Evolutionary conservation across 2,797 vertebrate species (phyloP), one percentile per base, ranked within the genome.

Genomic region (Atherinosoma microstoma): DNA sequence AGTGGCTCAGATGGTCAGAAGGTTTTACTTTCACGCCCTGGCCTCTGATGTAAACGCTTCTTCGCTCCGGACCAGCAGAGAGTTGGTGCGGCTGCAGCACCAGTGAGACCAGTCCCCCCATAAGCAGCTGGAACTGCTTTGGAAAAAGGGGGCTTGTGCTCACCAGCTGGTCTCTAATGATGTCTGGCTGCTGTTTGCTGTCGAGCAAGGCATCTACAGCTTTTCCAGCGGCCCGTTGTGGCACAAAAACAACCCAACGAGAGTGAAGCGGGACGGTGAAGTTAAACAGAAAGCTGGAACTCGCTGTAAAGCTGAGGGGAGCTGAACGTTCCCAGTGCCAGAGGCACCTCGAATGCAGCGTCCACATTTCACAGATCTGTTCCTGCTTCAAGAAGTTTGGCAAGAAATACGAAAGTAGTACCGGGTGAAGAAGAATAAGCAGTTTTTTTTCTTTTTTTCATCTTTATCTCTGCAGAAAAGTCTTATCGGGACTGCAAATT

Each of bases 381-480:
- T 47, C 45, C 45, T 47, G 45, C 45, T 49, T 11, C 10, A 22
- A 11, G 20, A 49, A 22, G 47, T 9, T 11, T 49, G 20, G 47
- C 1, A 22, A 49, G 47, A 49, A 49, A 22, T 22, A 22, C 12
- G 36, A 13, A 49, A 49, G n/a, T 47, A 9, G 8, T n/a, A 47
- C 7, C 18, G 20, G 45, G 45, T 47, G 2, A 47, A 9, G 20
- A 47, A 47, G 20, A 47, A 47, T 42, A 15, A 42, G 34, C 15
- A 42, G 15, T 3, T 2, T 15, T 42, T 4, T 42, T 0, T 45
- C 24, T 32, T 32, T 20, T 47, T n/a, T n/a, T 27, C 22, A 13
- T 76, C 45, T 51, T 58, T 35, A 62, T 66, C 67, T 53, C 58
- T 66, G 49, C 58, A 53, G 77, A 70, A 66, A 75, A 15, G 12